Conservation (phyloP, 1,140 invertebrate genomes). For the Sitophilus oryzae region DNA sequence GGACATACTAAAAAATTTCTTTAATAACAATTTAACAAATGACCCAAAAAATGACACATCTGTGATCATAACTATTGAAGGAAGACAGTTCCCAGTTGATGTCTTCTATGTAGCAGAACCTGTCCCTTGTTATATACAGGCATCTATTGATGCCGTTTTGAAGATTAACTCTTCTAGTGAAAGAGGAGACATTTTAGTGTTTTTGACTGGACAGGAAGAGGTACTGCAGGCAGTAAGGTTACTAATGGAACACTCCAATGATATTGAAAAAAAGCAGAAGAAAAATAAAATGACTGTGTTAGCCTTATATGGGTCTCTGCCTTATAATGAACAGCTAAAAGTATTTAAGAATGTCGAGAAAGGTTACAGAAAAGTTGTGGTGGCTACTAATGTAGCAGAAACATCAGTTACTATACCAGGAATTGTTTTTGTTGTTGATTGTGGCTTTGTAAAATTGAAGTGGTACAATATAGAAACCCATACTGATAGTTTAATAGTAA, state of each 20-base stretch:
- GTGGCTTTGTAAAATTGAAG: conserved; percentile 94
- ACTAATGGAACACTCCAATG: conserved; percentile 59
- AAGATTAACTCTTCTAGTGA: conserved; percentile 83
- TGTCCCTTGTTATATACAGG: conserved; percentile 84
- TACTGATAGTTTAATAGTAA: conserved; percentile 78
- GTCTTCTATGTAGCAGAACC: conserved; percentile 83
- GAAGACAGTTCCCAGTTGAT: conserved; percentile 81
- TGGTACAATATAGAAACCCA: conserved; percentile 82
- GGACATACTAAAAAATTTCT: conserved; percentile 79
- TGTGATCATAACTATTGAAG: conserved; percentile 81
- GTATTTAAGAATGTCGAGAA: conserved; percentile 76
- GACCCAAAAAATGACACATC: conserved; percentile 61
- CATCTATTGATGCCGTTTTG: conserved; percentile 77
- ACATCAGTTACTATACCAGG: conserved; percentile 84
- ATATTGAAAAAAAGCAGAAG: conserved; percentile 42
- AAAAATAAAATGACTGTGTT: conserved; percentile 66
- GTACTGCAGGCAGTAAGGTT: conserved; percentile 68
- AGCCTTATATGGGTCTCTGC: conserved; percentile 88
- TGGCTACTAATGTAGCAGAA: conserved; percentile 97
- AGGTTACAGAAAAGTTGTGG: conserved; percentile 80
- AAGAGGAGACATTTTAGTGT: conserved; percentile 84
- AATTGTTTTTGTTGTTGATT: conserved; percentile 84
- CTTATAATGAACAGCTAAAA: conserved; percentile 78
- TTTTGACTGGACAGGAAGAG: conserved; percentile 93
- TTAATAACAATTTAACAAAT: conserved; percentile 65